Base-by-base conservation (phyloP, 2,797 vertebrate genomes). In the Molothrus aeneus region DNA sequence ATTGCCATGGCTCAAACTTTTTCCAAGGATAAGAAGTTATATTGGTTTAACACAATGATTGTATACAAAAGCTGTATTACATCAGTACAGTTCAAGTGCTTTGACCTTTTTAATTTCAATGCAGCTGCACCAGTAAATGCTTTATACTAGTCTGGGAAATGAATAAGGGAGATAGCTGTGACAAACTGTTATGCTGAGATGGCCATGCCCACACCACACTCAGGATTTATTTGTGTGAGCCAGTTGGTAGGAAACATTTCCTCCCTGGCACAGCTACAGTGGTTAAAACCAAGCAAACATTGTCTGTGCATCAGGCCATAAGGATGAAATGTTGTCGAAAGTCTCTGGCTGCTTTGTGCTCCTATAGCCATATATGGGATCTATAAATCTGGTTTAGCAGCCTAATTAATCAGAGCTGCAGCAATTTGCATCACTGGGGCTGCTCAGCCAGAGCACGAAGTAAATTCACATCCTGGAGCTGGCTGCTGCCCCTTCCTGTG, bases 381-480 rank as follows among this genome's bases (percentile, higher is more conserved):
- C 86, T n/a, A 66, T 90, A 94, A 86, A 90, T 96, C 80, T 31
- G 26, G 21, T 38, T 82, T 61, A 94, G 53, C 60, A 47, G 42
- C 60, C 73, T 91, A 80, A 91, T 93, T 96, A 95, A 84, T 96
- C 85, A 77, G 60, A 81, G 32, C 69, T 86, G 54, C 51, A 73
- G 63, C 51, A 94, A 73, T 95, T 90, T 95, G 77, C 77, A 96
- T 95, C 56, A 8, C 51, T 64, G 66, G 38, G 43, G 28, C 59
- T 81, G 48, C 63, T 92, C 66, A 88, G 48, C 29, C 54, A 32
- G 53, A 72, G 40, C 70, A 79, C 4, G 2, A 69, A 70, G 59
- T 79, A 91, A 91, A 94, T 96, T 77, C 66, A 40, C 32, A 40
- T 75, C 42, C 56, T 32, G 59, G 57, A 90, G 53, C 54, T 0